Evolutionary conservation across 2,113 vertebrate genomes (phyloP).

Genomic region (Petaurus breviceps): DNA sequence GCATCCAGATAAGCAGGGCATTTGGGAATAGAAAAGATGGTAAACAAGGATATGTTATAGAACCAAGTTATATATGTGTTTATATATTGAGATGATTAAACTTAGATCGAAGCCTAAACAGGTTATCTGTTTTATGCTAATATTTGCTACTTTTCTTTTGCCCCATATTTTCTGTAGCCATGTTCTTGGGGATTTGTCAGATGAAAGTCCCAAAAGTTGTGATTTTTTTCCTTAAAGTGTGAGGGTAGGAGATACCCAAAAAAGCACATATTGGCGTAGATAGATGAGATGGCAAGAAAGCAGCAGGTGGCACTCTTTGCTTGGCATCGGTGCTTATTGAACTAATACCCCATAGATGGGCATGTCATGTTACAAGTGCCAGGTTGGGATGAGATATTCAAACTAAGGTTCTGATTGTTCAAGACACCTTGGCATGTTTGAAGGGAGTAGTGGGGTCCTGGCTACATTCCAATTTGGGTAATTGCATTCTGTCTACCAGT

Average conservation of each 20-base stretch:
- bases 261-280: background rate
- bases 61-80: background rate
- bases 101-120: background rate
- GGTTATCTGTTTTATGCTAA: background rate
- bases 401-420: slow-evolving; percentile 30
- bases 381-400: slow-evolving; percentile 26
- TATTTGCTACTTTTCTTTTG: background rate
- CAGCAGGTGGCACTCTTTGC: slow-evolving; percentile 69
- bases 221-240: background rate
- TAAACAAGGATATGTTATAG: background rate
- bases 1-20: background rate
- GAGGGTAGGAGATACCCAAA: background rate
- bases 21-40: background rate
- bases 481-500: slow-evolving; percentile 20
- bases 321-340: background rate
- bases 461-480: background rate
- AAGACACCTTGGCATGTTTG: background rate
- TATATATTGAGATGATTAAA: background rate
- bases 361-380: background rate
- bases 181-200: background rate
- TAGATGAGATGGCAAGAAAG: slow-evolving; percentile 33
- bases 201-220: background rate
- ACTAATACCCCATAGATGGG: background rate
- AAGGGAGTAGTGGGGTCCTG: background rate
- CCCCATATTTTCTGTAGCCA: background rate